Evolutionary conservation across 2,113 vertebrate species (phyloP), one percentile per base, ranked within the genome.

Genomic region (Actinemys pallida): DNA sequence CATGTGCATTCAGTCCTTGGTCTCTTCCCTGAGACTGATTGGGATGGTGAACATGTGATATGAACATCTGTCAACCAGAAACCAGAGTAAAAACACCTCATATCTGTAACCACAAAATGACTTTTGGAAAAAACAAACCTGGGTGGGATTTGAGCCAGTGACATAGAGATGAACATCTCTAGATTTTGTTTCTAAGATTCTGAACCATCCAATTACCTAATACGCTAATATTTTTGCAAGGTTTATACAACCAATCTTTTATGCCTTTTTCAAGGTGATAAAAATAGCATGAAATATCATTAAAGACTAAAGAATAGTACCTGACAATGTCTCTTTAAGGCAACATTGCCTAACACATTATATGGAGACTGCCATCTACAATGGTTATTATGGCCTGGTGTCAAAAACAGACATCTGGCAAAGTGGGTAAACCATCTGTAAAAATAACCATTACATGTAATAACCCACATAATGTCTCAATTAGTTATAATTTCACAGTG

Each of bases 341-440:
- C 85, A 94, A 1, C 52, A 11, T 72, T 92, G 90, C 96, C 86
- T 89, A 88, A 85, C 53, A 86, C 72, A 87, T 11, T 78, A 22
- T 90, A 56, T 92, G 19, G 88, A 94, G 83, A 62, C 90, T 96
- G 25, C 82, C 12, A 89, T 82, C 87, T 79, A 72, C 65, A 81
- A 35, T 69, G 93, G 79, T 95, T 96, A 85, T 84, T 91, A 92
- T 27, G 90, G 87, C 52, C 50, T 31, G 45, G 45, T 16, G 69
- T 93, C 62, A 95, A 96, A 97, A 90, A 29, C 10, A 90, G 87
- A 95, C 90, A 96, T 95, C 90, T 97, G 92, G 91, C 42, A 92
- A 83, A 80, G 69, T 78, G 96, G 90, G 82, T 84, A 85, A 97
- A 53, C 69, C 92, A 93, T 94, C 95, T 97, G 93, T 96, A 96